Base-by-base conservation (phyloP, 2,797 vertebrate species). In the Myripristis murdjan region DNA sequence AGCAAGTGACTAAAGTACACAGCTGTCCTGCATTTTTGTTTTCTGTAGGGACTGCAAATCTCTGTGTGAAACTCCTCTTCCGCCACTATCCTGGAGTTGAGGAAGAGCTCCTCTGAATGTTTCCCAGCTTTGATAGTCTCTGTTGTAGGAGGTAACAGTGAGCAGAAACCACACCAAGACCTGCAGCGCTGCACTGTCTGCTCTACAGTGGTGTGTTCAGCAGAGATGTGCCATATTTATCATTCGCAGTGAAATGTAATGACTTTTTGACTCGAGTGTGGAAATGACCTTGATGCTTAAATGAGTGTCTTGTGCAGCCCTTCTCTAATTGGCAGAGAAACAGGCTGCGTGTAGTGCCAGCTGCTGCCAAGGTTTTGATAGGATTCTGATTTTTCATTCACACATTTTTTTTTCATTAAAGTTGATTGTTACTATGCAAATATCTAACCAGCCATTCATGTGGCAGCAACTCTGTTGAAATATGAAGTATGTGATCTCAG, bases 11-110 rank as follows among this genome's bases (percentile, higher is more conserved):
- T 66, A 60, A 61, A 72, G 66, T 79, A 70, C 70, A 41, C 77
- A 71, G 59, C 70, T 68, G 81, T 23, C 7, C 56, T 1, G 39
- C 39, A 41, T 15, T 1, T 8, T 70, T 63, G 57, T 43, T 57
- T n/a, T 72, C 71, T 64, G 56, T 6, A 43, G 81, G 73, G 70
- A 74, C 43, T 15, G 0, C 47, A 24, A 5, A 3, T n/a, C 24
- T 79, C 73, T 56, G 57, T 87, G 84, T 80, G 85, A 91, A 86
- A 62, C 51, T 20, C 79, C 57, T 3, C 37, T 48, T 65, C 82
- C 64, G 70, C 79, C 16, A 8, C 8, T 6, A 20, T 47, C 79
- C 73, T 54, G 51, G 53, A 53, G 57, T 64, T 46, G 60, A 18
- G 28, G 20, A 20, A n/a, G 35, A 58, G 49, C 84, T 77, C 90